These are phyloP conservation scores for Atta texana DNA, from an alignment of 1,140 invertebrate genomes.

Conservation along the genomic window DNA sequence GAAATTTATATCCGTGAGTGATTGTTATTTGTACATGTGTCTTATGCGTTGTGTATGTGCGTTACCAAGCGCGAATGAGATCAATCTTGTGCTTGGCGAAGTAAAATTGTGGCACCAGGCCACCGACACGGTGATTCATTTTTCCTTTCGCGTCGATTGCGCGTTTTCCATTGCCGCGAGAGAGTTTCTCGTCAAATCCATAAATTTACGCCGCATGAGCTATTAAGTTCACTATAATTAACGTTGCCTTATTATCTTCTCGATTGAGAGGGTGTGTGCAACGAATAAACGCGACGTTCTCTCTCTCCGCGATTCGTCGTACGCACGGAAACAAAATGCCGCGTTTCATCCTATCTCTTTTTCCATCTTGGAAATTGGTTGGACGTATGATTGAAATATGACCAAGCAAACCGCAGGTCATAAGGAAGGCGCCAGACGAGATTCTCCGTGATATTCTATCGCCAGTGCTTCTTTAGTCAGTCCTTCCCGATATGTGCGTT, in stretches of 20 bases:
- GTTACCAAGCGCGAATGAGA: neutral
- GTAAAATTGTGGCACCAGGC: neutral
- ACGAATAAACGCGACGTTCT: neutral
- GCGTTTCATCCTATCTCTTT: constrained; percentile 1
- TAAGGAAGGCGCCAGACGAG: neutral
- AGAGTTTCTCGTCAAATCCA: constrained; percentile 48
- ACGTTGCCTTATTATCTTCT: constrained; percentile 56
- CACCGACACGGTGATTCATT: constrained; percentile 15
- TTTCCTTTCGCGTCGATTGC: constrained; percentile 8
- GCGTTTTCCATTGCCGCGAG: neutral
- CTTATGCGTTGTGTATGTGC: neutral
- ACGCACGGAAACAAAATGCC: neutral
- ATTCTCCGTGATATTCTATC: constrained; percentile 32
- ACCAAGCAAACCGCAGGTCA: neutral
- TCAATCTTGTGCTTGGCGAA: constrained; percentile 1
- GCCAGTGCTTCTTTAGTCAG: neutral
- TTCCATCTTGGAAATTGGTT: constrained; percentile 5
- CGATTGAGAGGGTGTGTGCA: neutral
- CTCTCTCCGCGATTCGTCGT: neutral
- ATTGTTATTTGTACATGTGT: neutral
- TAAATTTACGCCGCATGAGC: constrained; percentile 40
- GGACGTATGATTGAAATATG: neutral
- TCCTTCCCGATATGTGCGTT: constrained; percentile 18
- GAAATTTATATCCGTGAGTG: neutral
- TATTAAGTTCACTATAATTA: constrained; percentile 59